phyloP scores from a whole-genome alignment of 1,140 invertebrate genomes.

The Saccostrea glomerata region DNA sequence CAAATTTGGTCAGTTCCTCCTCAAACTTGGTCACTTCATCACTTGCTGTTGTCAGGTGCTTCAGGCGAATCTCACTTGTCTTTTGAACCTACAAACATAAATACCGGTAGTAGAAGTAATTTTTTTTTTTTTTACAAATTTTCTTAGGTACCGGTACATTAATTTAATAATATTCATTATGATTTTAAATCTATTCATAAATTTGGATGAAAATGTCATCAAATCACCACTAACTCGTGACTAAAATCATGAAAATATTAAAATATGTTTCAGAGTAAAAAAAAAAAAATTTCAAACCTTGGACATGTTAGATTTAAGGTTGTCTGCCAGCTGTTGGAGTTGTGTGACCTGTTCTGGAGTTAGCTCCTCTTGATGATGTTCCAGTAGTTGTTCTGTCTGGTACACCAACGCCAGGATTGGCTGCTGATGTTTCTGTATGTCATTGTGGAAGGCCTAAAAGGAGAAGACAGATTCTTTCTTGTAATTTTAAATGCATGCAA shows the following conservation, averaged over 20 bases:
- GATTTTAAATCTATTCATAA: too few species aligned
- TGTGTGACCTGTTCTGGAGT: slow-evolving; percentile 93
- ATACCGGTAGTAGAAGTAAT: neutral
- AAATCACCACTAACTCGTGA: too few species aligned
- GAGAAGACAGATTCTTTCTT: neutral
- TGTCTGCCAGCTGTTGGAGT: slow-evolving; percentile 90
- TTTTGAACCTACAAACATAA: slow-evolving; percentile 63
- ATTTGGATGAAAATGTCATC: too few species aligned
- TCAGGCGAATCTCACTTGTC: slow-evolving; percentile 67
- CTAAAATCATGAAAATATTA: too few species aligned
- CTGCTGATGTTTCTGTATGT: slow-evolving; percentile 91
- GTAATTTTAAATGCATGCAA: too few species aligned
- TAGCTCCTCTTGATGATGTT: slow-evolving; percentile 92
- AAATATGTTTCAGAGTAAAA: too few species aligned
- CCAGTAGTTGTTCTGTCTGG: slow-evolving; percentile 93
- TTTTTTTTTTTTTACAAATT: too few species aligned
- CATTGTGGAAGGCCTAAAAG: slow-evolving; percentile 91
- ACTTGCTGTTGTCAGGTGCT: slow-evolving; percentile 86
- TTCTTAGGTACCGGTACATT: too few species aligned
- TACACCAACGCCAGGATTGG: slow-evolving; percentile 92
- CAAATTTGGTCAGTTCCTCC: slow-evolving; percentile 89
- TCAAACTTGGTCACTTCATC: slow-evolving; percentile 92
- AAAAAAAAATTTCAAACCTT: too few species aligned
- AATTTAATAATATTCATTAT: too few species aligned
- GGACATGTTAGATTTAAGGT: slow-evolving; percentile 87